Evolutionary conservation across 2,113 vertebrate species (phyloP).

Genomic region (Saguinus imperator): DNA sequence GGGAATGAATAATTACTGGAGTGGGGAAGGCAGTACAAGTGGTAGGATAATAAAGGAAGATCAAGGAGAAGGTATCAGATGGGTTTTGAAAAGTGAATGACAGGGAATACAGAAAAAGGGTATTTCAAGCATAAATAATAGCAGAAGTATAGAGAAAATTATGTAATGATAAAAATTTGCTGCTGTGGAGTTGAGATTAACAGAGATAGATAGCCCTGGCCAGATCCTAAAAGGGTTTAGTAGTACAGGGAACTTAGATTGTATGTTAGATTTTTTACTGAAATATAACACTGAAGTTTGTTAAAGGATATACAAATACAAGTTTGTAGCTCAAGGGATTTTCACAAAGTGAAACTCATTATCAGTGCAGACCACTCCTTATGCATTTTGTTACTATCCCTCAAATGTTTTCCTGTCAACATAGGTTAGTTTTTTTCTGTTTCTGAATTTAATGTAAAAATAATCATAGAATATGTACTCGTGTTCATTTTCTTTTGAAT

Average conservation of each 20-base stretch:
- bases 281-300: not conserved
- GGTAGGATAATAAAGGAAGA: not conserved
- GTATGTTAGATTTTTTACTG: constrained; percentile 11
- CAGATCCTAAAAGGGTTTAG: not conserved
- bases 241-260: not conserved
- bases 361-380: not conserved
- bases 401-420: not conserved
- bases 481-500: not conserved
- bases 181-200: constrained; percentile 8
- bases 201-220: not conserved
- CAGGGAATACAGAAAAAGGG: not conserved
- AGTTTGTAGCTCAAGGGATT: not conserved
- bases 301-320: not conserved
- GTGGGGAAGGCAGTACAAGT: not conserved
- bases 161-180: not conserved
- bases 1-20: not conserved
- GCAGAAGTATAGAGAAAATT: not conserved
- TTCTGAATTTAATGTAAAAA: not conserved
- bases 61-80: not conserved
- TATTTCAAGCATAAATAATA: not conserved
- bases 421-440: not conserved
- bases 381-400: not conserved
- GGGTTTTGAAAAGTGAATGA: not conserved
- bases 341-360: not conserved
- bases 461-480: not conserved